Conservation (phyloP, 2,797 vertebrate species). For the Anabas testudineus region DNA sequence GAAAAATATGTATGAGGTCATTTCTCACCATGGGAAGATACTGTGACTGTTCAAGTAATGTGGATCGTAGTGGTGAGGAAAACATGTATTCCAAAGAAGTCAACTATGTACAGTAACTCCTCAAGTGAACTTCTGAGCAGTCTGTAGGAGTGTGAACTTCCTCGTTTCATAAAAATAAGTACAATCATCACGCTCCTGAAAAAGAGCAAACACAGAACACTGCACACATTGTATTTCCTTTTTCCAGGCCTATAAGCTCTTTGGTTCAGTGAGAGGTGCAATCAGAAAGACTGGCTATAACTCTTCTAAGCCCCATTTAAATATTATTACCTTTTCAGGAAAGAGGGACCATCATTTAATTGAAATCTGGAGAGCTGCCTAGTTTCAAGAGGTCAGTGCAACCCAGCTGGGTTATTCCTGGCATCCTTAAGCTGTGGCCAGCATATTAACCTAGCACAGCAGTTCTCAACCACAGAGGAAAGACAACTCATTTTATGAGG, state of each 20-base stretch:
- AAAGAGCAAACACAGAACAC: constrained; percentile 5
- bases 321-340: constrained; percentile 76
- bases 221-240: neutral
- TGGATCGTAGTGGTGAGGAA: neutral
- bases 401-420: constrained; percentile 76
- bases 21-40: constrained; percentile 18
- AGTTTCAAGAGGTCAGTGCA: constrained; percentile 68
- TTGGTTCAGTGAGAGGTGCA: constrained; percentile 29
- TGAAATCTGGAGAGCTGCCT: constrained; percentile 76
- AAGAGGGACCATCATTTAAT: constrained; percentile 69
- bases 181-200: constrained; percentile 16
- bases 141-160: constrained; percentile 4
- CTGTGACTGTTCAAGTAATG: neutral
- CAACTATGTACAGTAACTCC: constrained; percentile 1
- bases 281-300: constrained; percentile 48
- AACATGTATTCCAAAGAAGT: constrained; percentile 26
- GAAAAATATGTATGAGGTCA: constrained; percentile 9
- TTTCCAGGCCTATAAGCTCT: constrained; percentile 1
- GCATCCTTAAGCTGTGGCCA: constrained; percentile 59
- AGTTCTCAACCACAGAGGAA: constrained; percentile 50
- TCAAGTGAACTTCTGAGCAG: constrained; percentile 14
- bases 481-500: constrained; percentile 57
- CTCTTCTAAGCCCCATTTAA: constrained; percentile 59
- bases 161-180: constrained; percentile 32
- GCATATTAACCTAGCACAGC: constrained; percentile 55